Evolutionary conservation across 2,888 invertebrate genomes (phyloP).

Genomic region (Cordilura impudica): DNA sequence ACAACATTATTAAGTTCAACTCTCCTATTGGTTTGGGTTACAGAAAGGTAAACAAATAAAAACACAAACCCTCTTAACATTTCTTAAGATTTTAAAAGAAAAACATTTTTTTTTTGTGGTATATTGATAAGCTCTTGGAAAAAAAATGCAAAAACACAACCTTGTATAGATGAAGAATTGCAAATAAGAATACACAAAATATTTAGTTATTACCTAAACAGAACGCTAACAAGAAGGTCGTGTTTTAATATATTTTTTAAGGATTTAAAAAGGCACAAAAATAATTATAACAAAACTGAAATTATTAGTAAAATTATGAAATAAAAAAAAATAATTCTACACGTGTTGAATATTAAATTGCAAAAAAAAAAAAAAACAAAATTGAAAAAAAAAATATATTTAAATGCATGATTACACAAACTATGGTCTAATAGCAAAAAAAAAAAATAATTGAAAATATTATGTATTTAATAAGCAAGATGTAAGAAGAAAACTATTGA

Average conservation of each 20-base stretch:
- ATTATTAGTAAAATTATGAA: not conserved
- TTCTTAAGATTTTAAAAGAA: constrained; percentile 7
- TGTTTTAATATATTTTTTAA: constrained; percentile 4
- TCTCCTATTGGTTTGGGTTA: not conserved
- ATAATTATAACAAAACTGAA: not conserved
- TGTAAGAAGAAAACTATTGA: not conserved
- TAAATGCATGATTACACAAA: constrained; percentile 57
- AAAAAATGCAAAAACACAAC: not conserved
- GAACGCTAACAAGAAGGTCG: not conserved
- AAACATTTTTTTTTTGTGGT: not conserved
- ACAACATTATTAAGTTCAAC: constrained; percentile 19
- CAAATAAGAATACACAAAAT: constrained; percentile 1
- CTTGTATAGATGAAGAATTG: not conserved
- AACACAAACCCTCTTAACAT: constrained; percentile 26
- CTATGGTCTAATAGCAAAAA: constrained; percentile 22
- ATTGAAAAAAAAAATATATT: constrained; percentile 16
- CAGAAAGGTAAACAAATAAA: constrained; percentile 31
- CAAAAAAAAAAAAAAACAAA: constrained; percentile 6
- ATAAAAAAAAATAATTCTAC: constrained; percentile 14
- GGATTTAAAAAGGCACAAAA: not conserved
- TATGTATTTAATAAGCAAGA: not conserved
- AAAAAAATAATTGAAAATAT: not conserved
- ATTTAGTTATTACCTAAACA: not conserved
- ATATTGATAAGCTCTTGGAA: not conserved
- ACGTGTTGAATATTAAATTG: constrained; percentile 51